Conservation (phyloP, 2,888 invertebrate species). For the Catocala nupta region DNA sequence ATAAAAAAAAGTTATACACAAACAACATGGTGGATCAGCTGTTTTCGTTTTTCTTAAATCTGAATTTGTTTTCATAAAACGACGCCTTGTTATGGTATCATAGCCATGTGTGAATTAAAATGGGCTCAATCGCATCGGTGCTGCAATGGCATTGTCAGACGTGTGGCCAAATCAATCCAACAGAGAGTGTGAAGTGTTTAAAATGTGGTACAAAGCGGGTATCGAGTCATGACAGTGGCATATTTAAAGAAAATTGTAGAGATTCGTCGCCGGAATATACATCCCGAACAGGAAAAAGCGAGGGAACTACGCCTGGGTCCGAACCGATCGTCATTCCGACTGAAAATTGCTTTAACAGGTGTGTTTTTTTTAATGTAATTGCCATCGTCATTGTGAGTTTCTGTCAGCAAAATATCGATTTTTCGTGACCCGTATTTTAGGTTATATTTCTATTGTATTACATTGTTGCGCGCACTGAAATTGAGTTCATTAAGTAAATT, state of each 20-base stretch:
- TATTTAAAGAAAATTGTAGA: conserved; percentile 73
- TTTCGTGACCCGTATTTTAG: conserved; percentile 78
- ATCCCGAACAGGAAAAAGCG: conserved; percentile 78
- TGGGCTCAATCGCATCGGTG: conserved; percentile 98
- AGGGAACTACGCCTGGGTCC: conserved; percentile 79
- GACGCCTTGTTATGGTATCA: conserved; percentile 82
- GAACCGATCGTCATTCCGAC: conserved; percentile 79
- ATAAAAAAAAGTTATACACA: conserved; percentile 81
- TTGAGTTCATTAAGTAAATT: conserved; percentile 75
- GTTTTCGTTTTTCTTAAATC: conserved; percentile 82
- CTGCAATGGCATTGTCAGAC: conserved; percentile 97
- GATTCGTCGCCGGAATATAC: conserved; percentile 81
- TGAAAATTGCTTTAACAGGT: conserved; percentile 80
- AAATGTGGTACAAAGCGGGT: conserved; percentile 92
- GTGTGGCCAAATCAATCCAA: conserved; percentile 96
- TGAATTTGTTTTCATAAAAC: conserved; percentile 80
- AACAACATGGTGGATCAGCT: conserved; percentile 90
- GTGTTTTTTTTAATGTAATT: conserved; percentile 64
- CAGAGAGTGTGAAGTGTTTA: conserved; percentile 94
- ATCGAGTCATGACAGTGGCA: conserved; percentile 86
- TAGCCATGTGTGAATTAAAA: conserved; percentile 89
- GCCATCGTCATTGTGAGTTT: conserved; percentile 71
- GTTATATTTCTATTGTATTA: conserved; percentile 82
- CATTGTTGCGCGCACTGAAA: conserved; percentile 65
- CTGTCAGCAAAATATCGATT: conserved; percentile 76